Evolutionary conservation across 2,888 invertebrate genomes (phyloP), one percentile per base, ranked within the genome.

Genomic region (Melipona bicolor): DNA sequence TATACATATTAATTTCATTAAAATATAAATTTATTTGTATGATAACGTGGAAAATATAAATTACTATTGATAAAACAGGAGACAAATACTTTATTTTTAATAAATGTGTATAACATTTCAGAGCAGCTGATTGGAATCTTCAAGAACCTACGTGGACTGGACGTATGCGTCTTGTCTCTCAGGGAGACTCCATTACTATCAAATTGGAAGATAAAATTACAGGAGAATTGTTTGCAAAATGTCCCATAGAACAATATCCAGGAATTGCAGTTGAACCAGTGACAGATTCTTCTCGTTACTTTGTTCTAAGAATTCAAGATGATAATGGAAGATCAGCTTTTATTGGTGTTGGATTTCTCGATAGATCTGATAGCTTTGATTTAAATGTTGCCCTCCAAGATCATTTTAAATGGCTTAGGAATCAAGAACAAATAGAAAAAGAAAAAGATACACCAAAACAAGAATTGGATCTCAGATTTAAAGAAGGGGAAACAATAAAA

Each of bases 81-180:
- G 36, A 43, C 24, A 59, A 15, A 4, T 24, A 24, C 24, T 54
- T 36, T 49, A 61, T 27, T 79, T 75, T 69, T 92, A 43, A 43
- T 43, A 90, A 93, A 90, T 77, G 69, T 79, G 71, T 83, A 94
- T 94, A 36, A 19, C 43, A 65, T 75, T 75, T 70, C 94, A 99
- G 99, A 95, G 99, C 99, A 90, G 98, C 99, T 71, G 99, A 99
- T 95, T 99, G 99, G 99, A 99, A 98, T 95, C 95, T 99, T 79
- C 98, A 98, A 92, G 97, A 97, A 91, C 99, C 99, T n/a, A 98
- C 99, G 93, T 99, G 99, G 99, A 98, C 98, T 43, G 99, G 99
- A 32, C 96, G 99, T 87, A 97, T 99, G 97, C 96, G 99, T 87
- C 95, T 99, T 75, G 98, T 99, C 64, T 96, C 98, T 3, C 98